Evolutionary conservation across 2,888 invertebrate genomes (phyloP).

Genomic region (Pseudolycoriella hygida): DNA sequence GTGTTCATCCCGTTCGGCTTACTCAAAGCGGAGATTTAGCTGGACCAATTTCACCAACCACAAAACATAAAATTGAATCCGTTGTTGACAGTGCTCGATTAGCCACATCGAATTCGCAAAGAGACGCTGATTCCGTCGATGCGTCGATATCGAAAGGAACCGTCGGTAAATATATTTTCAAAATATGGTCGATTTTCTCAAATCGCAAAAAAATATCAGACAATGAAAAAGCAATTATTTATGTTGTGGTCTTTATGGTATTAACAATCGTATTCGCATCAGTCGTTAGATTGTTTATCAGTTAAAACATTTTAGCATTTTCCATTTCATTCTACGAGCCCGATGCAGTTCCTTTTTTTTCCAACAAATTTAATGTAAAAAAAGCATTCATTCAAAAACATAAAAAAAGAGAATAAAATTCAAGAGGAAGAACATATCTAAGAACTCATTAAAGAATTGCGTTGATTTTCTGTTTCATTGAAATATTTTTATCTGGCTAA

Average conservation of each 20-base stretch:
- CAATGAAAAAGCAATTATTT: conserved; percentile 25
- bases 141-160: conserved; percentile 16
- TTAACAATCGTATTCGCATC: conserved; percentile 25
- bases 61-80: conserved; percentile 26
- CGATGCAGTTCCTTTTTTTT: no score
- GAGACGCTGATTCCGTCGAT: conserved; percentile 3
- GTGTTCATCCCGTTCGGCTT: conserved; percentile 60
- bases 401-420: no score
- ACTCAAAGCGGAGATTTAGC: conserved; percentile 39
- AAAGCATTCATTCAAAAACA: no score
- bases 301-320: neutral
- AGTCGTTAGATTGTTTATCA: conserved; percentile 12
- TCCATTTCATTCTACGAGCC: no score
- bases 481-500: no score
- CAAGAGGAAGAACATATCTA: no score
- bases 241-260: conserved; percentile 26
- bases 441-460: no score
- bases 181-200: conserved; percentile 21
- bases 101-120: neutral
- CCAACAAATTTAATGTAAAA: no score
- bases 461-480: no score
- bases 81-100: neutral
- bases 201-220: conserved; percentile 26
- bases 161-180: conserved; percentile 28
- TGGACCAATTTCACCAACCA: conserved; percentile 51